Evolutionary conservation across 2,888 invertebrate species (phyloP).

Genomic region (Cerastoderma edule): DNA sequence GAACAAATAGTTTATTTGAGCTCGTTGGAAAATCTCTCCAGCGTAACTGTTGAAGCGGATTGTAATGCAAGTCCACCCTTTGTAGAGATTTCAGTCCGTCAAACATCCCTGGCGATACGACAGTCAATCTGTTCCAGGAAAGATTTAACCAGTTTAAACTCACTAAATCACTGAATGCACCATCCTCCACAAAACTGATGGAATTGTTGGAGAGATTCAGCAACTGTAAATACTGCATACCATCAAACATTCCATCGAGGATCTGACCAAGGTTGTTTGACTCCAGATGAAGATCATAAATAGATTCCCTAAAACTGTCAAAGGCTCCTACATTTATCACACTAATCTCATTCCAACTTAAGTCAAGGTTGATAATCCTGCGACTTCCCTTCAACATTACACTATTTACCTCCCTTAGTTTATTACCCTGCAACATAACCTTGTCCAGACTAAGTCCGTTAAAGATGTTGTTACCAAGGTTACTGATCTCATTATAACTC

Average conservation of each 20-base stretch:
- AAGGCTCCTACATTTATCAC: constrained; percentile 67
- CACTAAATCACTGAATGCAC: constrained; percentile 58
- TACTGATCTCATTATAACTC: constrained; percentile 63
- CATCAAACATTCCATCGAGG: constrained; percentile 68
- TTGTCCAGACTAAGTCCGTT: constrained; percentile 62
- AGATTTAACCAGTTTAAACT: constrained; percentile 63
- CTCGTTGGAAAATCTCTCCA: constrained; percentile 39
- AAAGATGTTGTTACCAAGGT: constrained; percentile 64
- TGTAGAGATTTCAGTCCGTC: constrained; percentile 43
- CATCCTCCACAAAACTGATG: constrained; percentile 57
- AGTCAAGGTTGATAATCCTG: constrained; percentile 63
- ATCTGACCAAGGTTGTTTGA: constrained; percentile 59
- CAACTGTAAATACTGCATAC: constrained; percentile 65
- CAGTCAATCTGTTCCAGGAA: constrained; percentile 57
- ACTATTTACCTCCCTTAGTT: constrained; percentile 60
- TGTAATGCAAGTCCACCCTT: constrained; percentile 56
- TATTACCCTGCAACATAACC: constrained; percentile 64
- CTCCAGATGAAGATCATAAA: constrained; percentile 63
- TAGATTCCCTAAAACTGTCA: constrained; percentile 68
- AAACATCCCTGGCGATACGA: constrained; percentile 45
- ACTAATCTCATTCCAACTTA: constrained; percentile 65
- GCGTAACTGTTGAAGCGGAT: constrained; percentile 57
- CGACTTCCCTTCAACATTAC: constrained; percentile 61
- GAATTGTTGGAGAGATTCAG: constrained; percentile 60
- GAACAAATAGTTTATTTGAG: constrained; percentile 40